Evolutionary conservation across 2,888 invertebrate genomes (phyloP), one percentile per base, ranked within the genome.

Genomic region (Caenorhabditis imperialis): DNA sequence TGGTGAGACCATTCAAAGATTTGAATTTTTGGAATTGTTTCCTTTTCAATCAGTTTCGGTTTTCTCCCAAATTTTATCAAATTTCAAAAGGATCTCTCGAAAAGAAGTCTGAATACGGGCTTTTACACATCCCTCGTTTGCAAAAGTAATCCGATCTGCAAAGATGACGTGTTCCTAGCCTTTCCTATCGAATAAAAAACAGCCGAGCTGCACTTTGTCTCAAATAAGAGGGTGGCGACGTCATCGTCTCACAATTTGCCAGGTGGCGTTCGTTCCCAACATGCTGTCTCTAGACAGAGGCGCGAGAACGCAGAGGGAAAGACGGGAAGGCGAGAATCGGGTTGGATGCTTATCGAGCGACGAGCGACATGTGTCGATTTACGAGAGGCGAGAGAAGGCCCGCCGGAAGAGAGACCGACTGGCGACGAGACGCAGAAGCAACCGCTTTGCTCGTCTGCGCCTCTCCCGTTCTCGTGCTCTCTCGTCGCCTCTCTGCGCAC

Each of bases 221-320:
- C 18, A 20, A 40, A 40, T 20, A 16, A 40, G 20, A 16, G 40
- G 20, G 44, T 14, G 3, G 44, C 3, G 12, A 23, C 44, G 44
- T 12, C 44, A 44, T 12, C 20, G 44, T 44, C 12, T 44, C 44
- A 5, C 14, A 44, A 44, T 23, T 44, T 44, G 44, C 44, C 44
- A 44, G 44, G 44, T 44, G 44, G 44, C 44, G 44, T 44, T 40
- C 40, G 40, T 18, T 44, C 44, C 44, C 44, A 23, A 23, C 20
- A 23, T 23, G 20, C 22, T 20, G 22, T 44, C 44, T 40, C 40
- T 16, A 40, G 44, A 16, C 44, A n/a, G n/a, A n/a, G n/a, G n/a
- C n/a, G n/a, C n/a, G n/a, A n/a, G n/a, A n/a, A n/a, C n/a, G n/a
- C n/a, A n/a, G n/a, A n/a, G n/a, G n/a, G n/a, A n/a, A n/a, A n/a